Percentiles rank a stretch among this genome's conserved stretches.
Evolutionary conservation across 2,113 vertebrate genomes (phyloP).

Genomic region (Otis tarda): DNA sequence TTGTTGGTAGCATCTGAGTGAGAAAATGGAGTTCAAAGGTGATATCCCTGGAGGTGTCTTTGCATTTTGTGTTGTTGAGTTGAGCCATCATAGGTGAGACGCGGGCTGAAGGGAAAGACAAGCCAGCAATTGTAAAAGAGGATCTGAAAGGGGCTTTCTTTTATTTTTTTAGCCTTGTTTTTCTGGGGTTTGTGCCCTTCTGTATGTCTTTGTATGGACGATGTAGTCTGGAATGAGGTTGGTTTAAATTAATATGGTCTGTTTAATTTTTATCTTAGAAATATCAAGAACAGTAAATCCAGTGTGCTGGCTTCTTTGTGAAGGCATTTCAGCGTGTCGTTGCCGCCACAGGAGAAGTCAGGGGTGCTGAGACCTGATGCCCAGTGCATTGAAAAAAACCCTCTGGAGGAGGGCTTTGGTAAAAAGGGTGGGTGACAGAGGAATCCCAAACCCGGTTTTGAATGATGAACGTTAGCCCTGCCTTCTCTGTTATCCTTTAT

Average conservation of each 20-base stretch:
- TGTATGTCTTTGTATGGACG: neutral
- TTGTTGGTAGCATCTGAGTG: neutral
- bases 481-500: neutral
- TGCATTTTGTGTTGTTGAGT: neutral
- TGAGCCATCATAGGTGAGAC: neutral
- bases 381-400: neutral
- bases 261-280: conserved; percentile 23
- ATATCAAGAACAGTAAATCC: conserved; percentile 11
- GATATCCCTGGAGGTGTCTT: neutral
- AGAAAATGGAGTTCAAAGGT: neutral
- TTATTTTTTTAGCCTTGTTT: neutral
- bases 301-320: neutral
- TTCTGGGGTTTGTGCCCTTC: neutral
- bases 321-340: neutral
- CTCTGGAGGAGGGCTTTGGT: neutral
- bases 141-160: neutral
- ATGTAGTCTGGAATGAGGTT: conserved; percentile 3
- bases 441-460: neutral
- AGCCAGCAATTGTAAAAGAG: neutral
- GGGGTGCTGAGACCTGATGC: neutral
- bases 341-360: neutral
- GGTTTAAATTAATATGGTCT: conserved; percentile 17
- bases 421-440: neutral
- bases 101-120: neutral
- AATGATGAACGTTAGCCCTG: neutral